Evolutionary conservation across 1,140 invertebrate species (phyloP).

Genomic region (Panagrolaimus sp.): DNA sequence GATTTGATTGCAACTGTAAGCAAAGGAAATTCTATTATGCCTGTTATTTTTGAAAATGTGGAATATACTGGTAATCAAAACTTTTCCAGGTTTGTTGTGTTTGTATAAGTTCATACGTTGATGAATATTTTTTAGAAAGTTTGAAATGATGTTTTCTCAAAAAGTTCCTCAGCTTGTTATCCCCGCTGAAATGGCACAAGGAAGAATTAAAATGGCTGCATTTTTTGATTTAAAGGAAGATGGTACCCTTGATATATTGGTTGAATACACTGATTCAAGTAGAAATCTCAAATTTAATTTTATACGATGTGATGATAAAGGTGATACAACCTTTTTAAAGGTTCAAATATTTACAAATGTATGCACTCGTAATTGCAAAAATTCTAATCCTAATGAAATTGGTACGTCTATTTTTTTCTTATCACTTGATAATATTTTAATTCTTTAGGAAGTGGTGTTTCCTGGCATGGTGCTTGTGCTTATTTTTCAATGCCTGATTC

Average conservation of each 20-base stretch:
- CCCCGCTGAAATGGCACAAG: constrained; percentile 30
- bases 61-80: constrained; percentile 23
- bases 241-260: constrained; percentile 51
- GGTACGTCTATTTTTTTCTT: neutral
- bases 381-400: constrained; percentile 16
- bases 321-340: constrained; percentile 56
- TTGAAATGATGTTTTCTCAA: constrained; percentile 34
- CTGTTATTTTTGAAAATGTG: constrained; percentile 41
- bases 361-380: constrained; percentile 31
- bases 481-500: constrained; percentile 50
- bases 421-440: neutral
- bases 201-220: constrained; percentile 21
- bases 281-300: constrained; percentile 36
- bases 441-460: constrained; percentile 48
- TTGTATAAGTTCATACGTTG: neutral
- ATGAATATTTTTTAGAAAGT: constrained; percentile 41
- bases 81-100: constrained; percentile 36
- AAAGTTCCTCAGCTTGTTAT: constrained; percentile 31
- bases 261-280: constrained; percentile 40
- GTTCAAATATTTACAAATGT: constrained; percentile 55
- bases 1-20: constrained; percentile 43
- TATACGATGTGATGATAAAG: constrained; percentile 55
- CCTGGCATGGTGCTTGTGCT: constrained; percentile 51
- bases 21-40: constrained; percentile 14
- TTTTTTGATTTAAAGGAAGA: constrained; percentile 56